These are phyloP conservation scores for Brachyptera putata DNA, from an alignment of 2,888 invertebrate species.

Conservation along the genomic window DNA sequence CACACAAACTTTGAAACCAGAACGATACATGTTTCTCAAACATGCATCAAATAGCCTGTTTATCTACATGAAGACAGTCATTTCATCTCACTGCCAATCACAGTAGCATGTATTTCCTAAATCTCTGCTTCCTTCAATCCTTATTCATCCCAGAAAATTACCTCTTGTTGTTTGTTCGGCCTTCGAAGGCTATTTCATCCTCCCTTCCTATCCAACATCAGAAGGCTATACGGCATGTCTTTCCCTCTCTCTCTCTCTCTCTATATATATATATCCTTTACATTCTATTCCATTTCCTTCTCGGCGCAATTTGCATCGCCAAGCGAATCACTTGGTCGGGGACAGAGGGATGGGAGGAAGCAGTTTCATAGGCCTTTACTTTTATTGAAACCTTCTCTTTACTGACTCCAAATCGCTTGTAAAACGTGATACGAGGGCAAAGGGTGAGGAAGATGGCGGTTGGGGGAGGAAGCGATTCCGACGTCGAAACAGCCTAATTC, in stretches of 20 bases:
- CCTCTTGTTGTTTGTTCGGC: background rate
- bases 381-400: conserved; percentile 47
- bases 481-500: conserved; percentile 34
- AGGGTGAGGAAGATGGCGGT: conserved; percentile 38
- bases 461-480: conserved; percentile 24
- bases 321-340: conserved; percentile 22
- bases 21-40: too few species aligned
- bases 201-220: conserved; percentile 18
- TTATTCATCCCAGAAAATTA: too few species aligned
- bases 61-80: too few species aligned
- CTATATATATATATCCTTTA: too few species aligned
- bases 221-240: too few species aligned
- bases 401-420: conserved; percentile 54
- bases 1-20: too few species aligned
- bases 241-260: conserved; percentile 8
- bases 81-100: too few species aligned
- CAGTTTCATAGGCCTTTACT: conserved; percentile 25
- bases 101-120: too few species aligned
- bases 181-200: too few species aligned
- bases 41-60: too few species aligned
- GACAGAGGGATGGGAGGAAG: background rate
- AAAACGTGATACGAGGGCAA: conserved; percentile 49
- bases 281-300: conserved; percentile 27
- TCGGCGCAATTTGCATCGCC: conserved; percentile 29
- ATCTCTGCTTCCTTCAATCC: too few species aligned